Conservation (phyloP, 2,113 vertebrate species). For the Genyomyrus donnyi region DNA sequence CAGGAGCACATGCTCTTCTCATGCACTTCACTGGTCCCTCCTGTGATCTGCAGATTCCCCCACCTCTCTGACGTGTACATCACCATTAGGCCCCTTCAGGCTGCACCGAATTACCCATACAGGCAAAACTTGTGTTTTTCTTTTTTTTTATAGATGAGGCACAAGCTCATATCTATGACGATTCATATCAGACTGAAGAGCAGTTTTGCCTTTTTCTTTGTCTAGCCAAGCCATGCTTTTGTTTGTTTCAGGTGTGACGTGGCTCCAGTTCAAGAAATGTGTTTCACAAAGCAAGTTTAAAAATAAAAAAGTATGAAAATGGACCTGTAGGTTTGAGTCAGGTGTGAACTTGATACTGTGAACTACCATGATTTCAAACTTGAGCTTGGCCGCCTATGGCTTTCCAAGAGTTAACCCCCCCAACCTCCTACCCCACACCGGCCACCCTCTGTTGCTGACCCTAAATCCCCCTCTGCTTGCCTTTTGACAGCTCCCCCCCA, state of each 20-base stretch:
- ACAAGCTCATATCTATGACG: not conserved
- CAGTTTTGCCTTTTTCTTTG: not conserved
- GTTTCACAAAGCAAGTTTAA: not conserved
- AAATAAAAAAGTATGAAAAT: not conserved
- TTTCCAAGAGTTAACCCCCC: constrained; percentile 21
- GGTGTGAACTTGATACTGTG: not conserved
- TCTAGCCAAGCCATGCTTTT: not conserved
- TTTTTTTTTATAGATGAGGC: not conserved
- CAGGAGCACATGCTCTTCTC: not conserved
- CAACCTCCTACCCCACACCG: not conserved
- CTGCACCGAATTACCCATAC: not conserved
- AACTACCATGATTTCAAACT: not conserved
- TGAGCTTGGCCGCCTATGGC: not conserved
- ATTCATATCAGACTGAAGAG: not conserved
- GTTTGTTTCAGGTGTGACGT: not conserved
- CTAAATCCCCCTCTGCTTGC: constrained; percentile 52
- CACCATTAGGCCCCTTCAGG: not conserved
- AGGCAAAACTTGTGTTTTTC: not conserved
- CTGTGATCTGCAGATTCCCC: not conserved
- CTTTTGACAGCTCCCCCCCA: constrained; percentile 53
- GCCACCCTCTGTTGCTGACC: constrained; percentile 42
- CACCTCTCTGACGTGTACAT: not conserved
- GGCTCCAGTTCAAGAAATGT: not conserved
- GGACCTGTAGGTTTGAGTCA: not conserved
- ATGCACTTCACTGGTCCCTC: not conserved